phyloP scores from a whole-genome alignment of 2,113 vertebrate genomes.

The Oreochromis spilurus region DNA sequence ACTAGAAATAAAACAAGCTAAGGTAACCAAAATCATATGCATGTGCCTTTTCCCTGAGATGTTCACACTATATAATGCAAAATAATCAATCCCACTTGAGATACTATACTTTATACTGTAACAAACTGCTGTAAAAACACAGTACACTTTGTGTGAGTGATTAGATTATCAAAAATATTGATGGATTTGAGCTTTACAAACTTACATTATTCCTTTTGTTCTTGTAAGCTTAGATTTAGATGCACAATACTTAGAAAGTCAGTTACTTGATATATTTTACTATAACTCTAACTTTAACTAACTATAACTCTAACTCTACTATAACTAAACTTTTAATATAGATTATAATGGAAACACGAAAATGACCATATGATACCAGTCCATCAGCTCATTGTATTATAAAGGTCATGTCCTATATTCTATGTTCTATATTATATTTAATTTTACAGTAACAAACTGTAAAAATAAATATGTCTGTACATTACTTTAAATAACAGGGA shows the following conservation, averaged over 20 bases:
- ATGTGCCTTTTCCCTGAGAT: neutral
- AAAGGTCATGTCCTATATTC: neutral
- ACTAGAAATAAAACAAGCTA: neutral
- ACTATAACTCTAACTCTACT: too few species aligned
- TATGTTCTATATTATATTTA: neutral
- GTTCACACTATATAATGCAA: neutral
- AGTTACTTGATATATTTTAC: neutral
- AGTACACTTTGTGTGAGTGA: neutral
- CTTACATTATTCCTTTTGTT: neutral
- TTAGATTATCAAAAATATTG: neutral
- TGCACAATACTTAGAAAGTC: neutral
- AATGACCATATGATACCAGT: neutral
- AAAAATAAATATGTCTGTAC: neutral
- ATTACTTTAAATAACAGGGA: neutral
- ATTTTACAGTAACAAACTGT: neutral
- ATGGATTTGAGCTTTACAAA: neutral
- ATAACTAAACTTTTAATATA: neutral
- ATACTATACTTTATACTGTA: neutral
- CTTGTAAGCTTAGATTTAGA: neutral
- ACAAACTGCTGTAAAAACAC: neutral
- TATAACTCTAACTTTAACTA: neutral
- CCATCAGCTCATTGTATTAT: neutral
- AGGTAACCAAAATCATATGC: neutral
- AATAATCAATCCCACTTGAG: neutral
- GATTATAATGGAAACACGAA: neutral